A percentile compares a stretch with the other conserved stretches of the same genome.
These are phyloP conservation scores for Phthorimaea operculella DNA, from an alignment of 1,140 invertebrate species.

Conservation along the genomic window DNA sequence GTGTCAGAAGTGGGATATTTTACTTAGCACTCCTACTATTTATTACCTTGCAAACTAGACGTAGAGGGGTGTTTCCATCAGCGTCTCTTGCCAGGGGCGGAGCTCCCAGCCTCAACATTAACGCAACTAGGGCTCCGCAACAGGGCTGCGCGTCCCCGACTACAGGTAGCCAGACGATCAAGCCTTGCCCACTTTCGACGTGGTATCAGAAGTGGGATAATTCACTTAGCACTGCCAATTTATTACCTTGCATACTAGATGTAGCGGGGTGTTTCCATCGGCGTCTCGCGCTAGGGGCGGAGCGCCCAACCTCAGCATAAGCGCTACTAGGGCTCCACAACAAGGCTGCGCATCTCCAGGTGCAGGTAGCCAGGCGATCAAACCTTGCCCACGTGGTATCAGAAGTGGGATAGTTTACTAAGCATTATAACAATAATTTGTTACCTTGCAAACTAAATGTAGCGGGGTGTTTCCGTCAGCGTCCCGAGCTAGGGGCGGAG, in stretches of 20 bases:
- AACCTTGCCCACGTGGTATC: too few species aligned
- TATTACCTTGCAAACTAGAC: slow-evolving; percentile 28
- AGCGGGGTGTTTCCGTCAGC: slow-evolving; percentile 84
- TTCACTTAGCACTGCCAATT: neutral
- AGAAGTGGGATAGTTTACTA: neutral
- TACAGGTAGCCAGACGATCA: slow-evolving; percentile 75
- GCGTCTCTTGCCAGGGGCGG: slow-evolving; percentile 80
- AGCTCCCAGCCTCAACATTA: slow-evolving; percentile 86
- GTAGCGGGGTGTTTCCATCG: slow-evolving; percentile 85
- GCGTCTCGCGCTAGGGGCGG: slow-evolving; percentile 80
- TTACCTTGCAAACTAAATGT: slow-evolving; percentile 76
- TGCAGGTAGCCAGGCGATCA: slow-evolving; percentile 75
- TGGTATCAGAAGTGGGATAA: neutral
- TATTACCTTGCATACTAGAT: slow-evolving; percentile 75
- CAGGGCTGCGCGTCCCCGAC: slow-evolving; percentile 69
- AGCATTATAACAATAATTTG: neutral
- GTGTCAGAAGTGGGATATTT: too few species aligned
- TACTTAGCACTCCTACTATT: too few species aligned
- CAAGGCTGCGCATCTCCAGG: slow-evolving; percentile 69
- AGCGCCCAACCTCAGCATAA: slow-evolving; percentile 86
- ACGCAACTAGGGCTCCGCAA: slow-evolving; percentile 70
- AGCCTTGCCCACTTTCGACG: too few species aligned
- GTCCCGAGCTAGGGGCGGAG: slow-evolving; percentile 80
- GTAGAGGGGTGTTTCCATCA: slow-evolving; percentile 85
- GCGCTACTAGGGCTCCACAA: slow-evolving; percentile 70